Evolutionary conservation across 2,113 vertebrate species (phyloP).

Genomic region (Antechinus stuartii): DNA sequence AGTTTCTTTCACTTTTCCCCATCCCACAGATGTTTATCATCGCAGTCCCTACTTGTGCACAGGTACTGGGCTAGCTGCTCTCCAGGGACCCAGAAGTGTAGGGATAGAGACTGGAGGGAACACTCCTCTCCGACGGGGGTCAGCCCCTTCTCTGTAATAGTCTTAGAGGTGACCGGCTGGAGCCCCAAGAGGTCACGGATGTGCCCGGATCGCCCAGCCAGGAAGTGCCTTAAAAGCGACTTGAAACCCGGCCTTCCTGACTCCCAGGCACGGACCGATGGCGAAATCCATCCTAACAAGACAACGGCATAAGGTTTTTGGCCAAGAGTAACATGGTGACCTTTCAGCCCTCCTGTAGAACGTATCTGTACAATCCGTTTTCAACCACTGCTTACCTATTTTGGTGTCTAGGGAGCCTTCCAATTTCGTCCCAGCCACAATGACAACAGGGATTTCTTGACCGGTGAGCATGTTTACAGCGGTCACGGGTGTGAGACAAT

Average conservation of each 20-base stretch:
- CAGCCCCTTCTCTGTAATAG: not conserved
- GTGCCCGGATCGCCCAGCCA: not conserved
- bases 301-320: not conserved
- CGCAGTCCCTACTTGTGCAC: not conserved
- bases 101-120: not conserved
- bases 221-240: not conserved
- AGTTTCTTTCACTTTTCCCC: not conserved
- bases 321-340: not conserved
- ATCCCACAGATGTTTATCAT: not conserved
- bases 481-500: slow-evolving; percentile 90
- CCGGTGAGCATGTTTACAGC: slow-evolving; percentile 91
- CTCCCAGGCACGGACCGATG: not conserved
- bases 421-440: slow-evolving; percentile 87
- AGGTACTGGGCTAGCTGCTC: not conserved
- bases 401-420: slow-evolving; percentile 90
- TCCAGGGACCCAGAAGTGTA: not conserved
- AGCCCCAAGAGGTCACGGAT: not conserved
- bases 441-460: slow-evolving; percentile 92
- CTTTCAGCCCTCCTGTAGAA: slow-evolving; percentile 9
- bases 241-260: not conserved
- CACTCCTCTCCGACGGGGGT: not conserved
- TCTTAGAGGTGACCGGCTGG: not conserved
- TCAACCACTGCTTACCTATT: slow-evolving; percentile 87
- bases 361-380: not conserved
- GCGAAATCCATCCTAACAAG: not conserved